Base-by-base conservation (phyloP, 2,888 invertebrate species). In the Ormyrus rosae region DNA sequence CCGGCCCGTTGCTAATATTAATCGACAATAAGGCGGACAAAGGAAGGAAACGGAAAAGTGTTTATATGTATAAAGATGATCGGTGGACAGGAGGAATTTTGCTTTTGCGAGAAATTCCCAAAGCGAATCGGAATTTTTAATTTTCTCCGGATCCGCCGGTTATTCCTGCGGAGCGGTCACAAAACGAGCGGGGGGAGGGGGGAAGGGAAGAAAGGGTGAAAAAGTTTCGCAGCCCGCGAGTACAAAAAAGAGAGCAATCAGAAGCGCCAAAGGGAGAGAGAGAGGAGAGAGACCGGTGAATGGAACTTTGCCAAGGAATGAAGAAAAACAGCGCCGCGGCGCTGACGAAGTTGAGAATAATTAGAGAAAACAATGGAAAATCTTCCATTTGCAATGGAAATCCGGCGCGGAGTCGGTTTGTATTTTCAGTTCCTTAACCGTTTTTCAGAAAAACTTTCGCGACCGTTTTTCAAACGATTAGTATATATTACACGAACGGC, bases 121-220 rank as follows among this genome's bases (percentile, higher is more conserved):
- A 84, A 86, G 80, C 84, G 82, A 85, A 84, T 85, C 82, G 58
- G 72, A 83, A 84, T 85, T 84, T 85, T 73, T 82, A 84, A 84
- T 82, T 81, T 51, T 51, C 48, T 76, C 53, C 72, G 67, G 51
- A n/a, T n/a, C 8, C 65, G 9, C 0, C 13, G 58, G 58, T 58
- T 69, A 53, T 82, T 81, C 83, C n/a, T 34, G 19, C 19, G 34
- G 50, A 78, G 72, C 13, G 76, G 56, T 34, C 50, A 56, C 34
- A 34, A 34, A 34, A 34, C 34, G 34, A 34, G 10, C 69, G 13
- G 8, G 45, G 7, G 60, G 34, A 0, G 9, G 34, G 11, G 51
- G 19, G 19, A 2, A 2, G 19, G 19, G 2, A 2, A 19, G 19
- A 19, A 19, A 67, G 8, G 56, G 34, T 46, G 60, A 64, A 55